Conservation (phyloP, 2,113 vertebrate genomes). For the Neogobius melanostomus region DNA sequence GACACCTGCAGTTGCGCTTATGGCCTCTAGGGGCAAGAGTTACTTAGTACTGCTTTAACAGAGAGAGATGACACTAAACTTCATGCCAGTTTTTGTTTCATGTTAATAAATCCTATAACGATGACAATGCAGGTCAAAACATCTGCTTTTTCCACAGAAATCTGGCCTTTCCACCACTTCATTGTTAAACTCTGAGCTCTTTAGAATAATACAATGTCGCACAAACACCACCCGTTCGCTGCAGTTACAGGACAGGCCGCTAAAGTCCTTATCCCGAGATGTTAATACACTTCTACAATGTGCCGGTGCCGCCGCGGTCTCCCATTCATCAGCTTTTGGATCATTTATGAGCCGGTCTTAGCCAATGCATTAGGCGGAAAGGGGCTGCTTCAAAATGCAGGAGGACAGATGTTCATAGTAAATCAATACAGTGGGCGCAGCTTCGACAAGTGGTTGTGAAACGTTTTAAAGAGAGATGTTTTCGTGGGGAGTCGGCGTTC, state of each 20-base stretch:
- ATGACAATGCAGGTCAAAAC: no score
- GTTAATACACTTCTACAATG: background rate
- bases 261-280: background rate
- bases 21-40: no score
- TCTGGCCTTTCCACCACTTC: no score
- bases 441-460: background rate
- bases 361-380: background rate
- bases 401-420: background rate
- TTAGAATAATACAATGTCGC: no score
- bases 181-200: no score
- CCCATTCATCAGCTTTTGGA: background rate
- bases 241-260: background rate
- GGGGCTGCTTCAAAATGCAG: background rate
- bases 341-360: background rate
- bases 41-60: no score
- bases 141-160: no score
- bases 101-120: no score
- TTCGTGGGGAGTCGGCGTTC: conserved; percentile 22
- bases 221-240: conserved; percentile 6
- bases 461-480: conserved; percentile 17
- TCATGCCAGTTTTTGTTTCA: no score
- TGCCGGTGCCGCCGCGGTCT: background rate
- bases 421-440: background rate
- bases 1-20: no score
- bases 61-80: no score